Conservation (phyloP, 2,797 vertebrate genomes). For the Gadopsis bispinosus region DNA sequence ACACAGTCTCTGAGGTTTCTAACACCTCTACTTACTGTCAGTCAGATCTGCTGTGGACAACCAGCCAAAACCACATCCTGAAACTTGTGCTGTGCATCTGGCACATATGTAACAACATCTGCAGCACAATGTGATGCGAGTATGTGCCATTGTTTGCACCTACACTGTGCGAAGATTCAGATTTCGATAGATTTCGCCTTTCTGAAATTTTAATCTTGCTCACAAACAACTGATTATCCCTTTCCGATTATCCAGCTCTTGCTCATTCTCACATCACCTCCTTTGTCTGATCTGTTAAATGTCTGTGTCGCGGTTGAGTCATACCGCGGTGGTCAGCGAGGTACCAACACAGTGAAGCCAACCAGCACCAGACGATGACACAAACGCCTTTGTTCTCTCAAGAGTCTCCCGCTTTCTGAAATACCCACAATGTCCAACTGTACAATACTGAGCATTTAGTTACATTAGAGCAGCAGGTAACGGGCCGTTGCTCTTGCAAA, state of each 20-base stretch:
- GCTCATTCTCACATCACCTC: conserved; percentile 68
- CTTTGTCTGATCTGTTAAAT: conserved; percentile 73
- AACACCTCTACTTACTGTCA: conserved; percentile 32
- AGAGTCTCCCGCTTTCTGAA: conserved; percentile 36
- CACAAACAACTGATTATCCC: conserved; percentile 52
- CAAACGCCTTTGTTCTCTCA: conserved; percentile 57
- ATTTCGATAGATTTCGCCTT: conserved; percentile 39
- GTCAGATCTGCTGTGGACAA: conserved; percentile 44
- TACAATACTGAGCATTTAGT: conserved; percentile 26
- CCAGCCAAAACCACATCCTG: conserved; percentile 67
- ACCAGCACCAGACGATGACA: conserved; percentile 43
- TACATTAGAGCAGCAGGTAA: conserved; percentile 47
- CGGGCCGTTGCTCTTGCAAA: not conserved
- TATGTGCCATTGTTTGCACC: conserved; percentile 51
- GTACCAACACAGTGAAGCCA: conserved; percentile 43
- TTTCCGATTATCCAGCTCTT: conserved; percentile 60
- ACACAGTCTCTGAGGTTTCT: conserved; percentile 7
- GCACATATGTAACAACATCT: conserved; percentile 42
- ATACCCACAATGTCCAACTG: conserved; percentile 37
- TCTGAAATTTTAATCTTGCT: conserved; percentile 39
- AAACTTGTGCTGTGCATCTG: conserved; percentile 34
- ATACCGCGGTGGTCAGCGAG: conserved; percentile 60
- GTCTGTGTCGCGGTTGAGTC: conserved; percentile 67
- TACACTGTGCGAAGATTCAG: conserved; percentile 50
- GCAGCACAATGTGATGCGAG: conserved; percentile 41